Evolutionary conservation across 2,797 vertebrate genomes (phyloP).

Genomic region (Lates japonicus): DNA sequence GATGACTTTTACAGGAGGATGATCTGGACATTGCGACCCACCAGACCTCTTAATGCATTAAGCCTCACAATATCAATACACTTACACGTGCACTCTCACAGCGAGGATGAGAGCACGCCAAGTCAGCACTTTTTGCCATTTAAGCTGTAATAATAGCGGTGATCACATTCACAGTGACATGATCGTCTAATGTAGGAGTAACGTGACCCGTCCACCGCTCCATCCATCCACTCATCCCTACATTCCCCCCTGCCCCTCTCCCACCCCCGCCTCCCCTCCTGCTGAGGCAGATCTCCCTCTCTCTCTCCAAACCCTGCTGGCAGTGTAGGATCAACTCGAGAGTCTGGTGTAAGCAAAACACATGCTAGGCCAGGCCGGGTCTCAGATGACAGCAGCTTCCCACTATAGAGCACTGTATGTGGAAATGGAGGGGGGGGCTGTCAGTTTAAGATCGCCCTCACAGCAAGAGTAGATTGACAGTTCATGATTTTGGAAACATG

Average conservation of each 20-base stretch:
- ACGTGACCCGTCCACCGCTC: conserved; percentile 48
- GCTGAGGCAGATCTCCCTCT: conserved; percentile 41
- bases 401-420: conserved; percentile 55
- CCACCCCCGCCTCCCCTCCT: not conserved
- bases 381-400: conserved; percentile 68
- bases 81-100: conserved; percentile 8
- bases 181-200: conserved; percentile 61
- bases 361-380: conserved; percentile 44
- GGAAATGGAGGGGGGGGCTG: conserved; percentile 18
- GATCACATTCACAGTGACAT: conserved; percentile 67
- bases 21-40: conserved; percentile 54
- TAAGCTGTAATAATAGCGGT: conserved; percentile 73
- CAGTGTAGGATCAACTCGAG: conserved; percentile 57
- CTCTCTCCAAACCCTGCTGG: conserved; percentile 31
- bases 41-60: conserved; percentile 57
- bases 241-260: not conserved
- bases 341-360: conserved; percentile 54
- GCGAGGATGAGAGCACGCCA: conserved; percentile 53
- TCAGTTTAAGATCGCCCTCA: conserved; percentile 22
- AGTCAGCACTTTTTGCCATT: conserved; percentile 72
- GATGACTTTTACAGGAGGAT: conserved; percentile 55
- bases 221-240: conserved; percentile 45
- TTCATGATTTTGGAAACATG: conserved; percentile 36
- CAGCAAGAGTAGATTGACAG: conserved; percentile 27
- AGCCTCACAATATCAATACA: conserved; percentile 44